Evolutionary conservation across 2,888 invertebrate genomes (phyloP), one percentile per base, ranked within the genome.

Genomic region (Cenopis cana): DNA sequence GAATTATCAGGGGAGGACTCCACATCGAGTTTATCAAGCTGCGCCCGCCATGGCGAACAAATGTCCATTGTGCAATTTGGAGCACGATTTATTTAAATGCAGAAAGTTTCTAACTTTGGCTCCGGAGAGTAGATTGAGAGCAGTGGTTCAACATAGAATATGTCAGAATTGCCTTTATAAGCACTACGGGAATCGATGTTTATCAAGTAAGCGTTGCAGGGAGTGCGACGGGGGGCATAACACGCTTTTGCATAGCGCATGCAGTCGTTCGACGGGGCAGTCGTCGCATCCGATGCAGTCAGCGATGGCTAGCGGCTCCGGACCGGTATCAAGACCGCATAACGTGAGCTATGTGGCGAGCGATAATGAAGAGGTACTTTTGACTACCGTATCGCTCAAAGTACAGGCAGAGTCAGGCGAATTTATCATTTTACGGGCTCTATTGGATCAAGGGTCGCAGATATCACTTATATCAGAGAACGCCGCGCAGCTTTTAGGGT

Each of bases 391-490:
- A 38, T 38, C 38, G 3, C 38, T 38, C 11, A 38, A 38, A 11
- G 38, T 38, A 12, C 38, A 38, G 38, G 38, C 38, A 3, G 38
- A 36, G 8, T 36, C 36, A 36, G 36, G 36, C 9, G 36, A 36
- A 36, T 36, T 36, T 36, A 36, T 36, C 36, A 10, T 36, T 36
- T 36, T 36, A 10, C 36, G 36, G 36, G 36, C 36, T 36, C 8
- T 36, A 8, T 6, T 36, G 36, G 36, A 36, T 36, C 36, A 36
- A 36, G 36, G 8, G 62, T 76, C 75, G 10, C 75, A 75, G 61
- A 67, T 68, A 10, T 74, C 74, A 0, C n/a, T 77, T 1, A 70
- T 76, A 0, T 71, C 65, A 17, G 75, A 76, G 46, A 74, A 70
- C 4, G 72, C 75, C 0, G 73, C 74, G 14, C 75, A 76, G 54